These are phyloP conservation scores for Lagodon rhomboides DNA, from an alignment of 2,797 vertebrate species.

Conservation along the genomic window DNA sequence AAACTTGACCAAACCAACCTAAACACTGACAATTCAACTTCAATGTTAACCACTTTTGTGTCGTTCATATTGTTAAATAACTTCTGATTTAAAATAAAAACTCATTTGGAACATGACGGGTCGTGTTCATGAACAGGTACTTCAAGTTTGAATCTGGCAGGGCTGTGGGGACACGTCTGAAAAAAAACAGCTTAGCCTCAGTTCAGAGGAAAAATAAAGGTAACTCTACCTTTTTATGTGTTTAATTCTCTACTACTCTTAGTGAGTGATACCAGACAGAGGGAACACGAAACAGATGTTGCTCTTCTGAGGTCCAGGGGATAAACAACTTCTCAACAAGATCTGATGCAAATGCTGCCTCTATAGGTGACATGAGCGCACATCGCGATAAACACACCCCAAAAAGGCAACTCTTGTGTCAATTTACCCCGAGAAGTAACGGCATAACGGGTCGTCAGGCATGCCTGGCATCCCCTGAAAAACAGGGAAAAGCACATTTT, in stretches of 20 bases:
- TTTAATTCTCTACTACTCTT: conserved; percentile 6
- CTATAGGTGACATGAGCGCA: not conserved
- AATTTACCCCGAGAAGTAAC: conserved; percentile 11
- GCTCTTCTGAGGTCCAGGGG: not conserved
- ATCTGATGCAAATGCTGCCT: conserved; percentile 30
- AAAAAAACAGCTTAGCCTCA: not conserved
- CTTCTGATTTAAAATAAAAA: not conserved
- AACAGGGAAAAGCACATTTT: conserved; percentile 61
- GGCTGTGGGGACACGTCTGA: not conserved
- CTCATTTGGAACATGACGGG: not conserved
- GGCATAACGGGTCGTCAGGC: conserved; percentile 10
- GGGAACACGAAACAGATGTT: conserved; percentile 44
- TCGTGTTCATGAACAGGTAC: not conserved
- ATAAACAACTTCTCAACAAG: conserved; percentile 9
- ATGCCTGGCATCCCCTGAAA: conserved; percentile 42
- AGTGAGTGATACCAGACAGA: conserved; percentile 20
- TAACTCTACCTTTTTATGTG: conserved; percentile 27
- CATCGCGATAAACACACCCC: not conserved
- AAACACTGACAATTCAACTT: not conserved
- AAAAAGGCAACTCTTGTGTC: conserved; percentile 10
- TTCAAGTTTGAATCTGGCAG: not conserved
- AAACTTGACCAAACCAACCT: not conserved
- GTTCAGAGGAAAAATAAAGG: conserved; percentile 7
- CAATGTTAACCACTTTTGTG: not conserved
- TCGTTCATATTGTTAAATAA: not conserved